phyloP scores from a whole-genome alignment of 2,113 vertebrate species.

The Bufo gargarizans region DNA sequence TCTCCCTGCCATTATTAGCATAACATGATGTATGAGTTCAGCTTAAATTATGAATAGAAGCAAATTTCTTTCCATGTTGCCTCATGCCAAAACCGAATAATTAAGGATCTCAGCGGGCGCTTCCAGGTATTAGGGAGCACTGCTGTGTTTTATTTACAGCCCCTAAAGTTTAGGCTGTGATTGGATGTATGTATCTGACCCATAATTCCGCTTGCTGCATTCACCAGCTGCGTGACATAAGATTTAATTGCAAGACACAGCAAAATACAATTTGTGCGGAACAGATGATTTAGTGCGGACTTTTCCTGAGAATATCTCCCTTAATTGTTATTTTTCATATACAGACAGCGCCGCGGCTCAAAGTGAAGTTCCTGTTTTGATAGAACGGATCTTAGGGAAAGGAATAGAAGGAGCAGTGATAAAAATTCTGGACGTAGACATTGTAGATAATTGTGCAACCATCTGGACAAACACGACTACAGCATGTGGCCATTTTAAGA shows the following conservation, averaged over 20 bases:
- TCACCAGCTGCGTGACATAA: constrained; percentile 6
- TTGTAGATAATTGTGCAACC: neutral
- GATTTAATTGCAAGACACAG: constrained; percentile 26
- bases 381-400: neutral
- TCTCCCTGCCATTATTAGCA: neutral
- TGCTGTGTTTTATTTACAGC: constrained; percentile 41
- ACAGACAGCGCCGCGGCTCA: neutral
- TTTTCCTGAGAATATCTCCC: constrained; percentile 18
- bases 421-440: neutral
- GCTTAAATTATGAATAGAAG: neutral
- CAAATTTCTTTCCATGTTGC: neutral
- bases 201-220: neutral
- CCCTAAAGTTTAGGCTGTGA: constrained; percentile 13
- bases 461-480: neutral
- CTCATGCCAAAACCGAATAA: neutral
- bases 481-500: no score
- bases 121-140: constrained; percentile 18
- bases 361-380: neutral
- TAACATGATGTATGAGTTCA: neutral
- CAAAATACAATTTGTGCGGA: neutral
- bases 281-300: neutral
- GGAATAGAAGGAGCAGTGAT: neutral
- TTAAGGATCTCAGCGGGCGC: constrained; percentile 27
- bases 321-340: constrained; percentile 10
- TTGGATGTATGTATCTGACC: constrained; percentile 22